A percentile compares a stretch with the other conserved stretches of the same genome.
These are phyloP conservation scores for Irena cyanogastra DNA, from an alignment of 2,113 vertebrate genomes.

Conservation along the genomic window DNA sequence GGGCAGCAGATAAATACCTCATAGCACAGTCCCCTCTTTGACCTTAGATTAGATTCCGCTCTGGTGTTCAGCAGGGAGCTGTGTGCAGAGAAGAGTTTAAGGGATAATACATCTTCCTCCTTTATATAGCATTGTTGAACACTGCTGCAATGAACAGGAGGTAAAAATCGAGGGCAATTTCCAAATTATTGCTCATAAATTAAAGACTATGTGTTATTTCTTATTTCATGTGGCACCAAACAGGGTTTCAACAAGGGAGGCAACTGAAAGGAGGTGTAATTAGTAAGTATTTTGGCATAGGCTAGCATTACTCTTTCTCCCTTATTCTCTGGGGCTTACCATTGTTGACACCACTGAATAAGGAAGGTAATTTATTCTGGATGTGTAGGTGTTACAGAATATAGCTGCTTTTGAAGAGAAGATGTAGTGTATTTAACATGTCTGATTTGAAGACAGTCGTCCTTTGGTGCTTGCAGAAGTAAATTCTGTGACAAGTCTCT, in stretches of 20 bases:
- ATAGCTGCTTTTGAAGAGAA: conserved; percentile 43
- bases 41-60: neutral
- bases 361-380: conserved; percentile 66
- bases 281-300: conserved; percentile 26
- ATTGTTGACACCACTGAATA: conserved; percentile 45
- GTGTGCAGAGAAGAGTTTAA: neutral
- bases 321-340: conserved; percentile 33
- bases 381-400: conserved; percentile 59
- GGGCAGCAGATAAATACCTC: neutral
- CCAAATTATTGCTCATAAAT: neutral
- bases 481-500: conserved; percentile 39
- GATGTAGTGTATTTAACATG: conserved; percentile 47
- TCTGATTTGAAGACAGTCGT: conserved; percentile 61
- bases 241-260: neutral
- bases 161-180: neutral
- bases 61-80: neutral
- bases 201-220: neutral
- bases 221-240: neutral
- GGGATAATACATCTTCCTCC: neutral
- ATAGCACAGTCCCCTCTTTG: neutral
- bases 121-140: neutral
- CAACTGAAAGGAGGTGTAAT: conserved; percentile 29
- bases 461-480: conserved; percentile 33
- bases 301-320: conserved; percentile 32
- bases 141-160: neutral